Base-by-base conservation (phyloP, 2,888 invertebrate species). In the Dryomyza anilis region DNA sequence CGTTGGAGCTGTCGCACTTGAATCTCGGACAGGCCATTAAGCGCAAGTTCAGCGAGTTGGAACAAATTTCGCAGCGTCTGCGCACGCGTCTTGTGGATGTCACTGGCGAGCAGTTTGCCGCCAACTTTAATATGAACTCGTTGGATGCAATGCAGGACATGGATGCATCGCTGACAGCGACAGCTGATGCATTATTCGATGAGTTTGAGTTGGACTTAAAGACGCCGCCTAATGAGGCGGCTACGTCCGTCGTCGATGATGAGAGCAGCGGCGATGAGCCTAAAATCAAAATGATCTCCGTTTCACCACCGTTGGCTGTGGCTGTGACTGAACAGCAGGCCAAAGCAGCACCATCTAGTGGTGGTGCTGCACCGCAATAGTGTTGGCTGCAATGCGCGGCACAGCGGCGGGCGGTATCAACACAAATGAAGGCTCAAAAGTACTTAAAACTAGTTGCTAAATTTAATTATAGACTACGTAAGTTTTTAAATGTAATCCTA, bases 51-150 rank as follows among this genome's bases (percentile, higher is more conserved):
- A 85, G 84, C 1, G 89, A 89, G 77, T 74, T 89, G 33, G 88
- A 89, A 72, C 87, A 87, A 77, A 89, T 89, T 53, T 88, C 88
- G 1, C 85, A 87, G 75, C 83, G 89, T 63, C 77, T 89, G 65
- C 84, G 86, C 63, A 83, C 85, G 6, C 83, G 89, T 16, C 78
- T 89, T 36, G 84, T 85, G 25, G 86, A 87, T 71, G 87, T 89
- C 1, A 88, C 88, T 0, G 85, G 84, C 19, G 84, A 86, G 10
- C 85, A 86, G 0, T 84, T 86, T 1, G 82, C 83, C 4, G 83
- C 84, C 3, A 84, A 85, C 7, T 86, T 70, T 76, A 85, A 87
- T 70, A 56, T 74, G n/a, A 61, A 68, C 2, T 64, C 66, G 1
- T 65, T 78, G 33, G 75, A 78, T 39, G 68, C 68, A 46, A 79